Evolutionary conservation across 2,797 vertebrate genomes (phyloP).

Genomic region (Enteromius viviparus): DNA sequence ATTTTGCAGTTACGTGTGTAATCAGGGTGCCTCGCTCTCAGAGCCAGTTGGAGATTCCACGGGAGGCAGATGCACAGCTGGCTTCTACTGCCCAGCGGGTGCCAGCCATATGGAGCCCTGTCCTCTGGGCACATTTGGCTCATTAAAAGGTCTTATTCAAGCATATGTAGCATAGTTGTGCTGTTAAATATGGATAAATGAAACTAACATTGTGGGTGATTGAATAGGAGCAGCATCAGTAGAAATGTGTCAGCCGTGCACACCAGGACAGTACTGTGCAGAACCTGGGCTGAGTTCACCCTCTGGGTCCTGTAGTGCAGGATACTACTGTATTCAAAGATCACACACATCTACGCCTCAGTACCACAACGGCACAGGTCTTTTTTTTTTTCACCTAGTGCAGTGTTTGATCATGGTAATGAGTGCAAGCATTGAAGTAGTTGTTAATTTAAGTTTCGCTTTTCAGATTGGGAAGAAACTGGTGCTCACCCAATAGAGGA

Average conservation of each 20-base stretch:
- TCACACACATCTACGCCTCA: slow-evolving; percentile 75
- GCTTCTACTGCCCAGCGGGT: slow-evolving; percentile 79
- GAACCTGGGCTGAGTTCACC: slow-evolving; percentile 76
- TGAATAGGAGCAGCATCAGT: slow-evolving; percentile 73
- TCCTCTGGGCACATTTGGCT: slow-evolving; percentile 76
- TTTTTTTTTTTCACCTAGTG: slow-evolving; percentile 6
- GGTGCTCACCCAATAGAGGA: background rate
- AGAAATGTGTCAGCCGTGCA: slow-evolving; percentile 80
- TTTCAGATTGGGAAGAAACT: slow-evolving; percentile 38
- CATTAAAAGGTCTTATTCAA: slow-evolving; percentile 69
- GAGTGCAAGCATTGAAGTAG: background rate
- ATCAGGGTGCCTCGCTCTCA: slow-evolving; percentile 71
- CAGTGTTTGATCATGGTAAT: background rate
- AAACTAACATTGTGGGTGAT: slow-evolving; percentile 9
- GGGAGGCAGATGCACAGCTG: slow-evolving; percentile 75
- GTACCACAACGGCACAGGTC: slow-evolving; percentile 58
- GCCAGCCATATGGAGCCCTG: slow-evolving; percentile 75
- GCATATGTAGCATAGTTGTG: background rate
- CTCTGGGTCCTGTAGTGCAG: slow-evolving; percentile 79
- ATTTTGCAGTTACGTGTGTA: slow-evolving; percentile 76
- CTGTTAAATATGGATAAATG: slow-evolving; percentile 32
- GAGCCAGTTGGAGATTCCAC: slow-evolving; percentile 71
- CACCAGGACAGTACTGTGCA: slow-evolving; percentile 81
- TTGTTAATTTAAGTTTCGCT: slow-evolving; percentile 7
- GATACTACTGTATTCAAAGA: slow-evolving; percentile 80